Evolutionary conservation across 2,797 vertebrate genomes (phyloP), one percentile per base, ranked within the genome.

Genomic region (Phataginus tricuspis): DNA sequence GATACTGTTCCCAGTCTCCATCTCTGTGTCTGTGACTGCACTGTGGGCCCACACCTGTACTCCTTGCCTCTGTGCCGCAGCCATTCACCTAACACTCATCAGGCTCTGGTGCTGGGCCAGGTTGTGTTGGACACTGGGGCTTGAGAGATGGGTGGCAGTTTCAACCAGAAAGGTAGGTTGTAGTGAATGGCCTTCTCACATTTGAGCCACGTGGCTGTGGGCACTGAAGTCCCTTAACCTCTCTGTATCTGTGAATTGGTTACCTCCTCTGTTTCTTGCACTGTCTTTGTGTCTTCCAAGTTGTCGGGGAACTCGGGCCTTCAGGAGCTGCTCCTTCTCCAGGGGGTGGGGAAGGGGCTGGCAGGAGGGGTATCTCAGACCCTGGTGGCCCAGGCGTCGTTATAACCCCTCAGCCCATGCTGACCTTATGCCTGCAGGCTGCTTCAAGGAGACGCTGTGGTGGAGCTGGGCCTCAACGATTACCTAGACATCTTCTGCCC

Each of bases 401-500:
- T 55, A 1, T 7, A 31, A 19, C 34, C 63, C 25, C 21, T 83
- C 83, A 55, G 49, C 75, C n/a, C 68, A 0, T 77, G 1, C 83
- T 64, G 13, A 2, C 95, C 78, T 57, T 19, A 27, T 89, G 37
- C 63, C 59, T 21, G 16, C 98, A 99, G 99, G 98, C 99, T 99
- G 97, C 99, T 98, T 7, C 98, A 96, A 31, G 99, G 99, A 39
- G 99, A 99, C 94, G 98, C 99, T 23, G 97, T 98, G 83, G 97
- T 99, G 96, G 98, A 99, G 97, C 98, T 99, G 97, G 98, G 98
- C 90, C 99, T 99, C 97, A 99, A 99, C 31, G 99, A 99, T 96
- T 99, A 99, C 98, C 98, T 99, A 98, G 99, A 99, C 97, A 99
- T 99, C 98, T 99, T 99, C 98, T 99, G 99, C 95, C 99, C 99